phyloP scores from a whole-genome alignment of 2,797 vertebrate genomes.

The Limosa lapponica region DNA sequence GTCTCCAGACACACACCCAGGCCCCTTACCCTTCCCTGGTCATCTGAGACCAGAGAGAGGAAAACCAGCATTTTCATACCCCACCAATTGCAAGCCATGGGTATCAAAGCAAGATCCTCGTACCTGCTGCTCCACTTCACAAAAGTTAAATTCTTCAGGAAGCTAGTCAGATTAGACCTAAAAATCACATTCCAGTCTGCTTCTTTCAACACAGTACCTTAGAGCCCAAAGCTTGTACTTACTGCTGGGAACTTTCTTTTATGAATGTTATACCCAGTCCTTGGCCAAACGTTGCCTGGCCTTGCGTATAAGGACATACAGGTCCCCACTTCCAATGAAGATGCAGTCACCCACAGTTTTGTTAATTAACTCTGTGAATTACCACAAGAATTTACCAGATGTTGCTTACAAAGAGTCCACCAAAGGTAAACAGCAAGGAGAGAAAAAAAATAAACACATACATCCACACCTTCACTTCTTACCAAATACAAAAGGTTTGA shows the following conservation, averaged over 20 bases:
- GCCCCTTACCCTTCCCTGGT: not conserved
- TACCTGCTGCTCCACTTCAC: not conserved
- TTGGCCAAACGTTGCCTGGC: not conserved
- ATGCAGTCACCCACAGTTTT: not conserved
- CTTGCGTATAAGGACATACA: not conserved
- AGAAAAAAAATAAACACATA: fast-evolving
- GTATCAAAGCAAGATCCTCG: not conserved
- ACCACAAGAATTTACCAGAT: not conserved
- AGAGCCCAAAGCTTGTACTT: not conserved
- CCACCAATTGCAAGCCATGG: not conserved
- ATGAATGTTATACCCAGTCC: fast-evolving
- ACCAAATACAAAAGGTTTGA: not conserved
- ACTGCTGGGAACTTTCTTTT: not conserved
- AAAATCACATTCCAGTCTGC: not conserved
- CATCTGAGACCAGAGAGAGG: not conserved
- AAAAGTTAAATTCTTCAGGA: not conserved
- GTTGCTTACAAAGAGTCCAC: not conserved
- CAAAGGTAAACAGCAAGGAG: not conserved
- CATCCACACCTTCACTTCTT: not conserved
- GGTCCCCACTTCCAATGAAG: not conserved
- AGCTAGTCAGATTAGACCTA: not conserved
- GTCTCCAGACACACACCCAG: not conserved
- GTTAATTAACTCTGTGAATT: not conserved
- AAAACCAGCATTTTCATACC: not conserved
- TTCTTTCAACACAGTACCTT: not conserved